Evolutionary conservation across 2,113 vertebrate genomes (phyloP).

Genomic region (Gymnorhina tibicen): DNA sequence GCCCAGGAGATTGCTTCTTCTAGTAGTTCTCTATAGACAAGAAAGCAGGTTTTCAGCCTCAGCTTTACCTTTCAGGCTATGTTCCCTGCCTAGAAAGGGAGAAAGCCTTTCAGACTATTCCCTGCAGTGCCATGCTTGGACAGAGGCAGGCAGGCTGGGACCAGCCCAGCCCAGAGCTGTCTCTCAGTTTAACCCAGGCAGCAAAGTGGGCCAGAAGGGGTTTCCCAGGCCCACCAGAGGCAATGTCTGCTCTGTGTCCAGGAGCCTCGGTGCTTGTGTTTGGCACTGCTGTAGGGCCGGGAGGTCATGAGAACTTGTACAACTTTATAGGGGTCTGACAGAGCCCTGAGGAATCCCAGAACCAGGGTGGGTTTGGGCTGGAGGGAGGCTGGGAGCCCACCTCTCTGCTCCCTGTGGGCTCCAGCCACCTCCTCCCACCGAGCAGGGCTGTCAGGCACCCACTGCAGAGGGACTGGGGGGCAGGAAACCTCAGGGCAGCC

Average conservation of each 20-base stretch:
- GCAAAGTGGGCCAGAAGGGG: background rate
- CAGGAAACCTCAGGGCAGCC: background rate
- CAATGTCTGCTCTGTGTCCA: slow-evolving; percentile 14
- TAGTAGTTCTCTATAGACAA: background rate
- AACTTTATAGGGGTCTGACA: slow-evolving; percentile 40
- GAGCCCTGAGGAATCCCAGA: slow-evolving; percentile 45
- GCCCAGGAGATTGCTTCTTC: background rate
- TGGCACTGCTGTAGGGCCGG: background rate
- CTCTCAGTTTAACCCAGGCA: background rate
- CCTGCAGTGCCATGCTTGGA: background rate
- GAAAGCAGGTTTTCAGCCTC: background rate
- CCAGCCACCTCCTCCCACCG: background rate
- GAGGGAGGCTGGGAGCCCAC: background rate
- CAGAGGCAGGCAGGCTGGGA: background rate
- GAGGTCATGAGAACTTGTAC: slow-evolving; percentile 37
- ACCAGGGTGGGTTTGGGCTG: background rate
- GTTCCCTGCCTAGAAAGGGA: background rate
- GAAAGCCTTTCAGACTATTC: background rate
- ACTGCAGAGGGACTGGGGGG: background rate
- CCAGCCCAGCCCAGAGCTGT: background rate
- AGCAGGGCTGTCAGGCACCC: background rate
- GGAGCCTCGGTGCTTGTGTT: rapidly evolving
- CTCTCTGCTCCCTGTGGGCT: rapidly evolving
- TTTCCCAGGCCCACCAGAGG: background rate
- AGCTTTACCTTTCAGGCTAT: background rate